phyloP scores from a whole-genome alignment of 2,888 invertebrate species.

The Eutolmus rufibarbis region DNA sequence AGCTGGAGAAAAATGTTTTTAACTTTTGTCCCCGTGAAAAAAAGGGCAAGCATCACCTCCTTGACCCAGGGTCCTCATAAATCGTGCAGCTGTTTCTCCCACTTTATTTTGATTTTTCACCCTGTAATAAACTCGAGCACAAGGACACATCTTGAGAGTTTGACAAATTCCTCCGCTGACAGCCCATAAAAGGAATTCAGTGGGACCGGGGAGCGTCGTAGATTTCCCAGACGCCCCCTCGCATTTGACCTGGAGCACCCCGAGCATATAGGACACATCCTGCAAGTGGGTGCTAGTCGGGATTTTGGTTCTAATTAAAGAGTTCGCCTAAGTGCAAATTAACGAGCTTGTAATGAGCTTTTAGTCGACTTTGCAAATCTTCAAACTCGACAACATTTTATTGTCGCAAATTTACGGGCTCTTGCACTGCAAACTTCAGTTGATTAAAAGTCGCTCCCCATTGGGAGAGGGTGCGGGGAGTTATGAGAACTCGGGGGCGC shows the following conservation, averaged over 20 bases:
- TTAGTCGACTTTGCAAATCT: slow-evolving; percentile 13
- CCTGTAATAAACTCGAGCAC: background rate
- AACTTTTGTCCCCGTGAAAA: background rate
- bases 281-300: background rate
- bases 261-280: background rate
- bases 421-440: background rate
- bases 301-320: slow-evolving; percentile 20
- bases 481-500: background rate
- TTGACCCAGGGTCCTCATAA: background rate
- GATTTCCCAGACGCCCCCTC: background rate
- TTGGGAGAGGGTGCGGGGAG: background rate
- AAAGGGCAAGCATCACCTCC: background rate
- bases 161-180: background rate
- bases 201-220: background rate
- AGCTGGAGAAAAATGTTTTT: background rate
- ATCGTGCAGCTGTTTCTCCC: background rate
- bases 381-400: slow-evolving; percentile 5
- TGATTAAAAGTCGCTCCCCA: slow-evolving; percentile 8
- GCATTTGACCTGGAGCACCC: background rate
- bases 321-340: background rate
- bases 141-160: background rate
- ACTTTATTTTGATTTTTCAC: background rate
- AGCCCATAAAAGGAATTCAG: background rate
- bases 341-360: slow-evolving; percentile 14
- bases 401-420: slow-evolving; percentile 1